These are phyloP conservation scores for Acanthopagrus latus DNA, from an alignment of 2,797 vertebrate genomes.

Conservation along the genomic window DNA sequence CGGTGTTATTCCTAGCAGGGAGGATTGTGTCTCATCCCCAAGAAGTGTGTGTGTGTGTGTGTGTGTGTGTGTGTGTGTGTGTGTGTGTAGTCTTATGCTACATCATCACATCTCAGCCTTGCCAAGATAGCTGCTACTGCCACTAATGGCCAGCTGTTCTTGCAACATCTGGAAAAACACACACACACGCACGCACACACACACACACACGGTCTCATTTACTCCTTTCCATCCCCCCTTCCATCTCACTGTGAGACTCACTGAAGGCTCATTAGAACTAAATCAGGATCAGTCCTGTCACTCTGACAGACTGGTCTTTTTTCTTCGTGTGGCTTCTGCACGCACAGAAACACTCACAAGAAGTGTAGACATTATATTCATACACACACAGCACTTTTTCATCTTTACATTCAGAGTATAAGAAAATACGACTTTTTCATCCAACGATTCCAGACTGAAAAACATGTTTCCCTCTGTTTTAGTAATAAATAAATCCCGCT, in stretches of 20 bases:
- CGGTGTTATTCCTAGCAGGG: conserved; percentile 28
- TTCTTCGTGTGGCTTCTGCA: not conserved
- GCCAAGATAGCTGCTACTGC: conserved; percentile 29
- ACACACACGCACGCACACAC: not conserved
- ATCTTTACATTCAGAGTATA: not conserved
- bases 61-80: not conserved
- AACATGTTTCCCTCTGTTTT: not conserved
- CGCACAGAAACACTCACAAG: not conserved
- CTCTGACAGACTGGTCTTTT: conserved; percentile 3
- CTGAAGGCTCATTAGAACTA: conserved; percentile 52
- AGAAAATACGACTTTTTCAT: not conserved
- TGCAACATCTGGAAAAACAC: conserved; percentile 34
- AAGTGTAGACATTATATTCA: not conserved
- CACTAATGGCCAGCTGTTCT: conserved; percentile 49
- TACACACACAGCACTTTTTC: not conserved
- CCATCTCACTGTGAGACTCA: conserved; percentile 23
- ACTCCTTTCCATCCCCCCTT: not conserved
- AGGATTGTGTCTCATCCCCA: conserved; percentile 6
- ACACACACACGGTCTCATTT: not conserved
- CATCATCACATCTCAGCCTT: conserved; percentile 40
- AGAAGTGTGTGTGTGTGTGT: not conserved
- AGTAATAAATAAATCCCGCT: not conserved
- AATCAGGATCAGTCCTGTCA: conserved; percentile 21
- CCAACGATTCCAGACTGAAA: not conserved
- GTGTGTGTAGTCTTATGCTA: conserved; percentile 16